Base-by-base conservation (phyloP, 2,113 vertebrate species). In the Limanda limanda region DNA sequence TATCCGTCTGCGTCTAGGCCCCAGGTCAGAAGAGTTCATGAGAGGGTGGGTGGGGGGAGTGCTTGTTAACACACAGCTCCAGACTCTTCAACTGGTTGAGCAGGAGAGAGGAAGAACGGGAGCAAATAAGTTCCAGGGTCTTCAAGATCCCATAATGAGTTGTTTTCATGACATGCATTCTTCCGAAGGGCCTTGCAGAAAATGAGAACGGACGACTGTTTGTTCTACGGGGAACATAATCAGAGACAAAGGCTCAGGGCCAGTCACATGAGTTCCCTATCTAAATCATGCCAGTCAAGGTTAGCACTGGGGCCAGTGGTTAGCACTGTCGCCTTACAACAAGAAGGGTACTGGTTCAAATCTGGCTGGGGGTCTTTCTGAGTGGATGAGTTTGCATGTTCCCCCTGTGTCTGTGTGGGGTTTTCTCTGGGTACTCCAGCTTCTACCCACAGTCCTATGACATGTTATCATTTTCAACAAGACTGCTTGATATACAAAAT, bases 1-100 rank as follows among this genome's bases (percentile, higher is more conserved):
- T 88, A 88, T 85, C 47, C 31, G 74, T 88, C 81, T 82, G 76
- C 5, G 20, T 81, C 76, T 76, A 24, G 67, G 83, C 15, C 78
- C 61, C 11, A 17, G 82, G 86, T 90, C 85, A 86, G 69, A 0
- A 1, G 69, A 84, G 91, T 91, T 91, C 84, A 88, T n/a, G n/a
- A 13, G 58, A 59, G 75, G 69, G 40, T 74, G 82, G 71, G 21
- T 31, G 73, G 4, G 37, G 73, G 82, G 52, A 45, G n/a, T 1
- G 35, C 73, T 84, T 78, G 73, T 86, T 76, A 87, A 74, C 77
- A 70, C 67, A 66, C 4, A 71, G 75, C 23, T 47, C 58, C 58
- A 66, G 67, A 54, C 56, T 73, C 59, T 76, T 70, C 65, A 58
- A 65, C 75, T 0, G 0, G 80, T 48, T 10, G 6, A 64, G 65